Base-by-base conservation (phyloP, 2,113 vertebrate species). In the Maccullochella peelii region DNA sequence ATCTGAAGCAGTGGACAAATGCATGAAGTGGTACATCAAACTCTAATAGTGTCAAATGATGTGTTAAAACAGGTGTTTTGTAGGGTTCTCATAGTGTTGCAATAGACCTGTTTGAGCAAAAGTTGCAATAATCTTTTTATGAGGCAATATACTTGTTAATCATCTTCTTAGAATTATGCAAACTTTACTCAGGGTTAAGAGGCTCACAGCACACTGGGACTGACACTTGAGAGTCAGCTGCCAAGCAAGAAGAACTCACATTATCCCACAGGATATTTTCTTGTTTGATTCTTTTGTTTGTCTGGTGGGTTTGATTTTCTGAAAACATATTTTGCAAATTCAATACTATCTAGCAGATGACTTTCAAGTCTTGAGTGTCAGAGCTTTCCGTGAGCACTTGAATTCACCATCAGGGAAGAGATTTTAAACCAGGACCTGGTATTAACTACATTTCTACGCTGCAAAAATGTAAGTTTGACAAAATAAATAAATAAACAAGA, bases 111-210 rank as follows among this genome's bases (percentile, higher is more conserved):
- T 36, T 11, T 50, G 42, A 54, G 42, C 16, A 73, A 54, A 49
- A 8, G 38, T 25, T 61, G 40, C 16, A 63, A 33, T 66, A 40
- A 69, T 52, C 20, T 66, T 70, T 33, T 73, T 55, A 73, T 38
- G 65, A 74, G 38, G 40, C 40, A 50, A 33, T 77, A 54, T 73
- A 25, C 58, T 47, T 54, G 49, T 59, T 75, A 61, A 77, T 82
- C 38, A 52, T 71, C 57, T 52, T 74, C 30, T 36, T 44, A 15
- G 54, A 23, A 70, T 81, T 74, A 74, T 87, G 63, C 73, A 47
- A 3, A 36, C 55, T 80, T 73, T 69, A 69, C 81, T 77, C 68
- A 58, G 61, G 14, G 36, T 40, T 62, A 63, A 73, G 55, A 74
- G 62, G 57, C 57, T 73, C 27, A 20, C 57, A 18, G n/a, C 38